These are phyloP conservation scores for Cydia splendana DNA, from an alignment of 1,140 invertebrate species.

Conservation along the genomic window DNA sequence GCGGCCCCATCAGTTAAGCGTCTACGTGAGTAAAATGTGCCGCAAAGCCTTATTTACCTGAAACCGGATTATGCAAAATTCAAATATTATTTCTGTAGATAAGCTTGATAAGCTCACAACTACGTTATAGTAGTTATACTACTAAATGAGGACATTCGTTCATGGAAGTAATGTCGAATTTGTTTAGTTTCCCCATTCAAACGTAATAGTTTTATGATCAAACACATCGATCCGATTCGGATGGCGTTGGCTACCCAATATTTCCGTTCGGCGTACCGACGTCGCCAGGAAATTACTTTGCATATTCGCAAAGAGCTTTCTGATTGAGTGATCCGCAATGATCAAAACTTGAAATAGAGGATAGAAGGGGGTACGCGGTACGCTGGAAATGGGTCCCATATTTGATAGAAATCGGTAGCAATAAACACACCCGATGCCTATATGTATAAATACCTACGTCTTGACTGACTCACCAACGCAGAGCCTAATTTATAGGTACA, in stretches of 20 bases:
- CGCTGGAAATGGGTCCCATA: background rate
- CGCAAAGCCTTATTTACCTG: too few species aligned
- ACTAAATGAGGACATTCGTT: too few species aligned
- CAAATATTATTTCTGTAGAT: too few species aligned
- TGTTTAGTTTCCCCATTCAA: background rate
- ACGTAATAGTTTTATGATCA: background rate
- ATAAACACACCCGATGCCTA: background rate
- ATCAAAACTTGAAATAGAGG: slow-evolving; percentile 8
- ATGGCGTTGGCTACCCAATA: background rate
- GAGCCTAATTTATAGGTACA: too few species aligned
- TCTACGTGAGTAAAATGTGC: too few species aligned
- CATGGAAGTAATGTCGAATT: background rate
- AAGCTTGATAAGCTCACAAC: too few species aligned
- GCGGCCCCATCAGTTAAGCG: too few species aligned
- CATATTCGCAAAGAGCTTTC: slow-evolving; percentile 15
- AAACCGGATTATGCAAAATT: too few species aligned
- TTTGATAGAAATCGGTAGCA: slow-evolving; percentile 1
- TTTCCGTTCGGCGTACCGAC: slow-evolving; percentile 10
- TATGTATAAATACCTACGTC: too few species aligned
- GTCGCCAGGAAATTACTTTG: slow-evolving; percentile 25
- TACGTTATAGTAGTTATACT: too few species aligned
- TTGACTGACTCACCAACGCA: too few species aligned
- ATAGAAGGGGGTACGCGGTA: background rate
- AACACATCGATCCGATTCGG: slow-evolving; percentile 7
- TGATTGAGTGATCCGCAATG: slow-evolving; percentile 15